These are phyloP conservation scores for Drosophila rellima DNA, from an alignment of 2,888 invertebrate species.

Conservation along the genomic window DNA sequence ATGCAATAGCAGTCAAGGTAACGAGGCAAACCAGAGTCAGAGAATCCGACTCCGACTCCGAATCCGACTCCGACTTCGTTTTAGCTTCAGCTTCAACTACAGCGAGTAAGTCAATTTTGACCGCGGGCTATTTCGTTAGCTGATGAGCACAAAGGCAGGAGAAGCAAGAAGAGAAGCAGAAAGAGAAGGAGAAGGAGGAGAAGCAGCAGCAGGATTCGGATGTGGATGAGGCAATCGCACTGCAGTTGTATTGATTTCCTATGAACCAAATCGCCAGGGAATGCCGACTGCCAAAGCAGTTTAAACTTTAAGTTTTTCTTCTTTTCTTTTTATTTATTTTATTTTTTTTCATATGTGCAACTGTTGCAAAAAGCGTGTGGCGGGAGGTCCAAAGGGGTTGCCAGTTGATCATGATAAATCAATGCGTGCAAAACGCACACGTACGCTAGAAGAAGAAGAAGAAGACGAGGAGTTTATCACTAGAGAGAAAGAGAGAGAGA, in stretches of 20 bases:
- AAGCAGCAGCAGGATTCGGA: neutral
- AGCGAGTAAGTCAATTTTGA: slow-evolving; percentile 72
- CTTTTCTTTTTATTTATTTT: slow-evolving; percentile 14
- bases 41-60: slow-evolving; percentile 21
- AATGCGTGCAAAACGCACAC: slow-evolving; percentile 83
- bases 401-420: slow-evolving; percentile 84
- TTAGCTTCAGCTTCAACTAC: slow-evolving; percentile 24
- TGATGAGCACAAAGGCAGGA: slow-evolving; percentile 62
- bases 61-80: slow-evolving; percentile 23
- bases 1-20: slow-evolving; percentile 58
- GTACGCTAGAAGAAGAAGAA: slow-evolving; percentile 59
- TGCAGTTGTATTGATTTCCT: slow-evolving; percentile 78
- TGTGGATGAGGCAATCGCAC: slow-evolving; percentile 37
- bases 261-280: slow-evolving; percentile 61
- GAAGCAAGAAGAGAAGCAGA: neutral
- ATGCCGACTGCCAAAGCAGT: slow-evolving; percentile 57
- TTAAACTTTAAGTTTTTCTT: slow-evolving; percentile 77
- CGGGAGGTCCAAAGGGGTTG: slow-evolving; percentile 61
- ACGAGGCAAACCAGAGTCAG: slow-evolving; percentile 51
- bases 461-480: slow-evolving; percentile 21
- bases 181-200: slow-evolving; percentile 6
- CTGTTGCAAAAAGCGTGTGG: slow-evolving; percentile 42
- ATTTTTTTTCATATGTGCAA: slow-evolving; percentile 54
- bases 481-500: slow-evolving; percentile 59
- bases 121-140: slow-evolving; percentile 81